Percentiles rank a stretch among this genome's conserved stretches.
Conservation (phyloP, 2,888 invertebrate genomes). For the Galeruca laticollis region DNA sequence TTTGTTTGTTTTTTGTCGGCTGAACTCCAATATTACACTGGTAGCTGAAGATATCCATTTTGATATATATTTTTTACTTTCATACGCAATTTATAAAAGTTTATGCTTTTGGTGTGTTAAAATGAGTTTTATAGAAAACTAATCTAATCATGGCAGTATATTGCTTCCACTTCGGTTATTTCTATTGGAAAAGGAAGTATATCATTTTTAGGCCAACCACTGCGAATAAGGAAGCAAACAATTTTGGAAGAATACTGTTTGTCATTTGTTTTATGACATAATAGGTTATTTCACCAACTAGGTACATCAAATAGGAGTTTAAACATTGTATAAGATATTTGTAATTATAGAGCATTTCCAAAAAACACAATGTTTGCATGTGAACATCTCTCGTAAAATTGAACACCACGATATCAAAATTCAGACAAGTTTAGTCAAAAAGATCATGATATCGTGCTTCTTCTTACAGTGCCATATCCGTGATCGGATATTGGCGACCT, state of each 20-base stretch:
- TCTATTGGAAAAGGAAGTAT: neutral
- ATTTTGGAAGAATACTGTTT: neutral
- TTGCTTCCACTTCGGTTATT: neutral
- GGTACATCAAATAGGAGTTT: too few relatives aligned
- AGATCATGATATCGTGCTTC: too few relatives aligned
- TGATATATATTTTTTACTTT: neutral
- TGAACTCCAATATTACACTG: constrained; percentile 16
- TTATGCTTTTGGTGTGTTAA: neutral
- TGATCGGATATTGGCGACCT: too few relatives aligned
- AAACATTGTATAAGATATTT: too few relatives aligned
- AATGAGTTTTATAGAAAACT: neutral
- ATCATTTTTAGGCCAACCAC: neutral
- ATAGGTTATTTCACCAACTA: too few relatives aligned
- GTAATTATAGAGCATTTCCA: too few relatives aligned
- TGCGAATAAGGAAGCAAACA: neutral
- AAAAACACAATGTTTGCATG: too few relatives aligned
- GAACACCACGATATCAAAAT: too few relatives aligned
- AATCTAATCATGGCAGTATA: constrained; percentile 4
- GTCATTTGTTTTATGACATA: neutral
- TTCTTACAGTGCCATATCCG: too few relatives aligned
- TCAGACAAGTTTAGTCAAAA: too few relatives aligned
- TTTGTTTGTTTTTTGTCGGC: constrained; percentile 1
- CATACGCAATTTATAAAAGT: constrained; percentile 1
- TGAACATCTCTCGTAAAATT: too few relatives aligned
- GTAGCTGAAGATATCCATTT: neutral